Conservation (phyloP, 2,113 vertebrate species). For the Zosterops borbonicus region DNA sequence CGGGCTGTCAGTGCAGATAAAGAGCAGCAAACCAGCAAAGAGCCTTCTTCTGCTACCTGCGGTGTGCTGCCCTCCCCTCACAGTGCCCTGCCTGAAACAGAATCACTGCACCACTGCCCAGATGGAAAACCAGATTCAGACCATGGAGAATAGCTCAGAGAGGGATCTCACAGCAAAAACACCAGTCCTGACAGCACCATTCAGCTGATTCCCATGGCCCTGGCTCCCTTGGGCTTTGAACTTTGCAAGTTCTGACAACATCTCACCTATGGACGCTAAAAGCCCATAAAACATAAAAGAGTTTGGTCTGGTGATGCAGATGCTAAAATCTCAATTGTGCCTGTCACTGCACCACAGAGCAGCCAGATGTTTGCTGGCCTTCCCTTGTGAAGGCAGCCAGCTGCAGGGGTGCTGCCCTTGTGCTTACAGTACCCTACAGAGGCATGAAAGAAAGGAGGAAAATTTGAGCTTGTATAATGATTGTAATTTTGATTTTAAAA, state of each 20-base stretch:
- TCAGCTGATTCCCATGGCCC: neutral
- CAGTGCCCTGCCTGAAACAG: neutral
- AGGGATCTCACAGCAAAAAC: neutral
- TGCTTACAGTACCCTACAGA: neutral
- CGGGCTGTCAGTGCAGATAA: neutral
- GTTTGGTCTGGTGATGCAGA: neutral
- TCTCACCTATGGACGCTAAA: neutral
- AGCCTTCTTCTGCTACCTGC: neutral
- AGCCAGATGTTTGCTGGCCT: neutral
- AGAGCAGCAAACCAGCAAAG: neutral
- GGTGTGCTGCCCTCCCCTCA: neutral
- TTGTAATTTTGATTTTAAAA: neutral
- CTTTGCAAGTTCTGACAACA: neutral
- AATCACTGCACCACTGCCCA: neutral
- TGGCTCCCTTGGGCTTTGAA: neutral
- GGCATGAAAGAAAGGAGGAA: neutral
- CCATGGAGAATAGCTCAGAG: fast-evolving
- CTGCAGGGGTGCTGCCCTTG: neutral
- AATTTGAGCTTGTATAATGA: neutral
- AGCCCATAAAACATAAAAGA: neutral
- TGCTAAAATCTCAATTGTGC: neutral
- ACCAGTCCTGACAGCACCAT: neutral
- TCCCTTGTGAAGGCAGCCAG: neutral
- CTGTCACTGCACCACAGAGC: fast-evolving
- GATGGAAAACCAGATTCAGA: neutral